Base-by-base conservation (phyloP, 2,888 invertebrate genomes). In the Drepana falcataria region DNA sequence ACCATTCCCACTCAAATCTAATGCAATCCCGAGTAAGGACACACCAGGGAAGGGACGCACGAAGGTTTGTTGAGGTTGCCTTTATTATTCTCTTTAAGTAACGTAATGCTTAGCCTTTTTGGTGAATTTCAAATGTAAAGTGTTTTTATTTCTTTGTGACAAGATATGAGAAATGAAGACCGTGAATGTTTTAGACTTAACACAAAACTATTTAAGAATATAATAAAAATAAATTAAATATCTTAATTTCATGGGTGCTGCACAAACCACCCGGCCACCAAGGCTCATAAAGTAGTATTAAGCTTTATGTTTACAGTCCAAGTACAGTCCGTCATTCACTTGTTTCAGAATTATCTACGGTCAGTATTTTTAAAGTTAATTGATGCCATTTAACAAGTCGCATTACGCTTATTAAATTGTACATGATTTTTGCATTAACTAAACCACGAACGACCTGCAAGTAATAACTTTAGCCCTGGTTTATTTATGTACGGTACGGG, bases 401-500 rank as follows among this genome's bases (percentile, higher is more conserved):
- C 44, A 5, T 37, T 35, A 40, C 2, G 37, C 21, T 37, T 37
- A 37, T 49, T 35, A 49, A 49, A 37, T 35, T 33, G 34, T 21
- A 51, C 49, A 51, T 34, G 34, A 21, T 40, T 51, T 51, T 51
- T 51, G 34, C 49, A 51, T 51, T 51, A 51, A 51, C 40, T 4
- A 51, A 40, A 21, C 49, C 56, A 66, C 68, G 71, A 61, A 53
- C 66, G 59, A 64, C 49, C 71, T 66, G 68, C 68, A 66, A 63
- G 72, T 71, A 73, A 72, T 71, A 71, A 76, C 79, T 77, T 75
- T 65, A 74, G 75, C 71, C 75, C 64, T 73, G 77, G 76, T 80
- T 83, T 84, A 85, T 85, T 82, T 83, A 82, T 77, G 72, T 69
- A 76, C 71, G 68, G 75, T 70, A 74, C 75, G 78, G 77, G 78